phyloP scores from a whole-genome alignment of 1,140 invertebrate species.

The Watersipora subatra region DNA sequence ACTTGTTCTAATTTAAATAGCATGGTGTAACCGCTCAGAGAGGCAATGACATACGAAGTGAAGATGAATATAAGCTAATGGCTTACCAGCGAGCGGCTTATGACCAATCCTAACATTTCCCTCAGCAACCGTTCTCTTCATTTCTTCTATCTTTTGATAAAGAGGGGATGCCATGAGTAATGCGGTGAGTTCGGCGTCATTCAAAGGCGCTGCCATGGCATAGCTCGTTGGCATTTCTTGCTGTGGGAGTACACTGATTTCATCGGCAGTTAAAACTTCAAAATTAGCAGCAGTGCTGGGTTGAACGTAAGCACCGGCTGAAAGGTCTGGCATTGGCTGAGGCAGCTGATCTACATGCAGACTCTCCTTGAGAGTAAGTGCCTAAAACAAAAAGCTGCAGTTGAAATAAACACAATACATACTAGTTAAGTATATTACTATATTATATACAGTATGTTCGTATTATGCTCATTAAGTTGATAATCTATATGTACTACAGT shows the following conservation, averaged over 20 bases:
- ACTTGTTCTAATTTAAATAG: too few species aligned
- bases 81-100: conserved; percentile 7
- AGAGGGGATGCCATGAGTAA: conserved; percentile 32
- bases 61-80: not conserved
- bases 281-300: not conserved
- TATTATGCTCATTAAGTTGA: too few species aligned
- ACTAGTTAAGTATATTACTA: too few species aligned
- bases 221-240: conserved; percentile 18
- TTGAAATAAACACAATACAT: too few species aligned
- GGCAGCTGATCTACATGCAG: conserved; percentile 21
- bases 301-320: not conserved
- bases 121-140: conserved; percentile 23
- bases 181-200: conserved; percentile 29
- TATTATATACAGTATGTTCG: too few species aligned
- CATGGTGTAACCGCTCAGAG: too few species aligned
- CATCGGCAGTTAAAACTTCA: not conserved
- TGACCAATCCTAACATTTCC: conserved; percentile 14
- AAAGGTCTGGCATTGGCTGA: not conserved
- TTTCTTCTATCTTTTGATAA: conserved; percentile 32
- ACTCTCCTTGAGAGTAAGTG: conserved; percentile 23
- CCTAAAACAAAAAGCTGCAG: conserved; percentile 15
- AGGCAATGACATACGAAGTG: too few species aligned
- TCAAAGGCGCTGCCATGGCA: conserved; percentile 28
- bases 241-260: not conserved
- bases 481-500: too few species aligned